A percentile compares a stretch with the other conserved stretches of the same genome.
phyloP scores from a whole-genome alignment of 2,797 vertebrate species.

The Etheostoma nigrum region DNA sequence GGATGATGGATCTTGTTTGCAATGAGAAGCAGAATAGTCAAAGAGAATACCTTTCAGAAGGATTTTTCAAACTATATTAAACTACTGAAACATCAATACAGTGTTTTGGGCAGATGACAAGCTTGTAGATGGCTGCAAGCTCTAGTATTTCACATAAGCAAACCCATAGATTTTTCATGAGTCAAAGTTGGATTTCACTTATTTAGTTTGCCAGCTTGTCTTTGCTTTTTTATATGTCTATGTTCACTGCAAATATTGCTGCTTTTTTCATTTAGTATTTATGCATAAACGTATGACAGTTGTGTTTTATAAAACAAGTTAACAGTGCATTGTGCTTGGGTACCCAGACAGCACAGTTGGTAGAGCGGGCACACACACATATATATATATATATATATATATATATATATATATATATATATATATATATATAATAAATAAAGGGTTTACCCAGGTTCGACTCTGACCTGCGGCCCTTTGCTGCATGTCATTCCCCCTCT shows the following conservation, averaged over 20 bases:
- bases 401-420: too few species aligned
- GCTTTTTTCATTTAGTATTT: constrained; percentile 43
- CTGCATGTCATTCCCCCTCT: too few species aligned
- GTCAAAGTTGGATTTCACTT: constrained; percentile 37
- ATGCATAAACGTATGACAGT: constrained; percentile 18
- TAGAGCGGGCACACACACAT: too few species aligned
- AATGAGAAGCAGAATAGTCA: constrained; percentile 2
- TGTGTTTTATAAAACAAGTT: constrained; percentile 4
- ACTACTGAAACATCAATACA: constrained; percentile 4
- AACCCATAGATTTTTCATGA: constrained; percentile 49
- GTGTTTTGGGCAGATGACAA: constrained; percentile 29
- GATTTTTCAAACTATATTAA: constrained; percentile 1
- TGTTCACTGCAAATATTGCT: constrained; percentile 4
- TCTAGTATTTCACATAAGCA: constrained; percentile 30
- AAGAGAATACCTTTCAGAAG: constrained; percentile 3
- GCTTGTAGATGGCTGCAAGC: constrained; percentile 23
- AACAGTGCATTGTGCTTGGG: not conserved
- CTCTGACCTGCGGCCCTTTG: too few species aligned
- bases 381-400: too few species aligned
- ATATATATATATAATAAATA: too few species aligned
- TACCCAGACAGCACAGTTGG: not conserved
- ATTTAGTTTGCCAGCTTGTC: constrained; percentile 38
- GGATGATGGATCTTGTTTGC: constrained; percentile 1
- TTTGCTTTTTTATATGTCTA: constrained; percentile 37
- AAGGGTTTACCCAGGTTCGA: too few species aligned